phyloP scores from a whole-genome alignment of 2,888 invertebrate species.

The Himalopsyche tibetana region DNA sequence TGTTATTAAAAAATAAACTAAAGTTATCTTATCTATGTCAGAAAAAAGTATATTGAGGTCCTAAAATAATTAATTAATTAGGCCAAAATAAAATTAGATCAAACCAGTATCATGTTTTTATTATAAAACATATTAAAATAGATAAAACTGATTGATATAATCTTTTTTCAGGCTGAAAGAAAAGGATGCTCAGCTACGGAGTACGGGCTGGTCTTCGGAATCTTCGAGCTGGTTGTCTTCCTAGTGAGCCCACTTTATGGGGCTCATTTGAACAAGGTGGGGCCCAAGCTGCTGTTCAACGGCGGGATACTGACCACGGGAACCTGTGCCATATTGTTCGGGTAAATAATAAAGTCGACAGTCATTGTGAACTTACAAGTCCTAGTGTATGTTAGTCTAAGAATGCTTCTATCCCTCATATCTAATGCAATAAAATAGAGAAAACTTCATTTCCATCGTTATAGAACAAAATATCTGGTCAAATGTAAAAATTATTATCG shows the following conservation, averaged over 20 bases:
- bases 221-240: conserved; percentile 90
- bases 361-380: no score
- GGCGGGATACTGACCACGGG: conserved; percentile 90
- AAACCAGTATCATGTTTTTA: no score
- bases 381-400: no score
- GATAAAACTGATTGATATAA: conserved; percentile 21
- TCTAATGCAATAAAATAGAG: no score
- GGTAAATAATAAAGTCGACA: conserved; percentile 74
- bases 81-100: no score
- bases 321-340: conserved; percentile 88
- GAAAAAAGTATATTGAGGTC: background rate
- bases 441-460: no score
- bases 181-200: conserved; percentile 89
- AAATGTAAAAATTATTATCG: no score
- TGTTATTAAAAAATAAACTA: background rate
- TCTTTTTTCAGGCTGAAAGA: conserved; percentile 82
- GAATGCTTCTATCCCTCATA: no score
- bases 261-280: conserved; percentile 85
- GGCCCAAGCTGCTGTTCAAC: conserved; percentile 88
- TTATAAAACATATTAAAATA: no score
- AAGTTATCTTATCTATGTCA: background rate
- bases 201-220: conserved; percentile 91
- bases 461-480: no score
- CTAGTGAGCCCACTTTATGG: conserved; percentile 90
- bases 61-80: background rate